Percentiles rank a stretch among this genome's conserved stretches.
These are phyloP conservation scores for Silurus asotus DNA, from an alignment of 2,113 vertebrate species.

Conservation along the genomic window DNA sequence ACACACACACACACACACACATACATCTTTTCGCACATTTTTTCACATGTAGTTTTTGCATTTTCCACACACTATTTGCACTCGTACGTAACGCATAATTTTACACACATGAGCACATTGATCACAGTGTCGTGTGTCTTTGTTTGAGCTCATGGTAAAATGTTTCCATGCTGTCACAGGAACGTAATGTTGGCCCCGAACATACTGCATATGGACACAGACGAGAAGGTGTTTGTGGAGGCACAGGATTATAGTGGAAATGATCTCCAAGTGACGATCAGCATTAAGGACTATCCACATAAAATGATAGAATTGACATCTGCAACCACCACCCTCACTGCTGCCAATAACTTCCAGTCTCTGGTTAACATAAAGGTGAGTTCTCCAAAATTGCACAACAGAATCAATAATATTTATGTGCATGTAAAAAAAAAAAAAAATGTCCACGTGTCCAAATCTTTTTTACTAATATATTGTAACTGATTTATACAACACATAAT, in stretches of 20 bases:
- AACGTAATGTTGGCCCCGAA: slow-evolving; percentile 70
- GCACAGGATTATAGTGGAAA: slow-evolving; percentile 61
- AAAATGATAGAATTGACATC: slow-evolving; percentile 36
- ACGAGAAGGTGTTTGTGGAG: slow-evolving; percentile 73
- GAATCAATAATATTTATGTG: too few relatives aligned
- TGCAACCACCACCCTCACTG: slow-evolving; percentile 50
- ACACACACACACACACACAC: neutral
- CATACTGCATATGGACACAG: slow-evolving; percentile 66
- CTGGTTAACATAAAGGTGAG: slow-evolving; percentile 54
- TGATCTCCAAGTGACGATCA: slow-evolving; percentile 44
- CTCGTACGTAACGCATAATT: neutral
- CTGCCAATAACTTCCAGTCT: slow-evolving; percentile 46
- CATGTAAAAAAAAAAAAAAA: too few relatives aligned
- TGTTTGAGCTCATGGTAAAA: neutral
- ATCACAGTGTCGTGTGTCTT: neutral
- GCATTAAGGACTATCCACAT: slow-evolving; percentile 61
- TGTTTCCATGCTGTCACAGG: slow-evolving; percentile 48
- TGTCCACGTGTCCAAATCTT: too few relatives aligned
- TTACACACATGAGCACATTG: neutral
- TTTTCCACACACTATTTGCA: too few relatives aligned
- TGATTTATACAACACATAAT: too few relatives aligned
- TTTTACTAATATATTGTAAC: too few relatives aligned
- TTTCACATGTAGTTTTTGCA: neutral
- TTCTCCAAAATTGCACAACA: neutral
- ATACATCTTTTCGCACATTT: neutral